Evolutionary conservation across 2,113 vertebrate genomes (phyloP), one percentile per base, ranked within the genome.

Genomic region (Platichthys flesus): DNA sequence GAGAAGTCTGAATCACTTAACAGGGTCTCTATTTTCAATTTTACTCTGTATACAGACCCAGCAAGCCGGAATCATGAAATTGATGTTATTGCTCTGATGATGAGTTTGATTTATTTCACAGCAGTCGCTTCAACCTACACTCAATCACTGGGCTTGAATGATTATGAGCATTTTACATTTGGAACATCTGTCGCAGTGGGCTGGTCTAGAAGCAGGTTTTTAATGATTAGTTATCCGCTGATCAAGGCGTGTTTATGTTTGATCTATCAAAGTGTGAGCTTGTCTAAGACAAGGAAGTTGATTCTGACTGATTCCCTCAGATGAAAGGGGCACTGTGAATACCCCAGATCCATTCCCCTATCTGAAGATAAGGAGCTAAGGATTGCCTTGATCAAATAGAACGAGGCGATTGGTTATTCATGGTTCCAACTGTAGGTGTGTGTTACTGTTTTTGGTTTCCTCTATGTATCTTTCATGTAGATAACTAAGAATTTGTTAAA

Each of bases 201-300:
- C 60, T 77, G 52, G 68, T 61, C 86, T 81, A 73, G 82, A 87
- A 81, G 79, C 45, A 3, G 73, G 6, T 61, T 64, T 78, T 81
- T 76, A 88, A 85, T 85, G 84, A 90, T 85, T 75, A 67, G 76
- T 92, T 81, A 86, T 74, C 62, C 54, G 54, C 67, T 88, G 83
- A 92, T 90, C 86, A 88, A 85, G 76, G 82, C 61, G 78, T 81
- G 58, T 81, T 86, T 84, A 67, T 83, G 76, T 87, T 91, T 91
- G 85, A 92, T 91, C 75, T 62, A 87, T 90, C 87, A 90, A 91
- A 91, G 77, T 82, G 67, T 37, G 45, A 66, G 66, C 60, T 42
- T 64, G 51, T 84, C 61, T 62, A 66, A 86, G 76, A 60, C 3
- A 69, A 74, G 40, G 31, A 54, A 69, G 77, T 42, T 67, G 75